phyloP scores from a whole-genome alignment of 1,140 invertebrate species.

The Neuroterus valhalla region DNA sequence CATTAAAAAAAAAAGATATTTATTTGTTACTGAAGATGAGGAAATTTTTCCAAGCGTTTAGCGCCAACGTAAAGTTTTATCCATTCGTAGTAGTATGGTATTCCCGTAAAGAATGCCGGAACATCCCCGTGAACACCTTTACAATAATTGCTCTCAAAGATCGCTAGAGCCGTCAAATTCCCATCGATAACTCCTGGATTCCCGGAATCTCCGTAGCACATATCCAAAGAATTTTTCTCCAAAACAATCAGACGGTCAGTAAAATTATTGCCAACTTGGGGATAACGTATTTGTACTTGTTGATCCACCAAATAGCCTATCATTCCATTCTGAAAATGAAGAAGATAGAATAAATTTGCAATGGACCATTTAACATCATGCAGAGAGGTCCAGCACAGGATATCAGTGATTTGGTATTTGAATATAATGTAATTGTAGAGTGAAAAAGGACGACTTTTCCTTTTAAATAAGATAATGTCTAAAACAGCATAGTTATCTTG shows the following conservation, averaged over 20 bases:
- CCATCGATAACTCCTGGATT: conserved; percentile 3
- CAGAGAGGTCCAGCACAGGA: too few species aligned
- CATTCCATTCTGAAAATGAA: neutral
- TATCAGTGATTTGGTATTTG: too few species aligned
- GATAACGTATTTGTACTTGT: neutral
- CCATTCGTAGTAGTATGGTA: conserved; percentile 5
- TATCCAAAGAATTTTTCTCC: neutral
- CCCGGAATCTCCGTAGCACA: neutral
- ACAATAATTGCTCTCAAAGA: neutral
- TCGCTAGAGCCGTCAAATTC: neutral
- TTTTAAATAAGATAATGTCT: too few species aligned
- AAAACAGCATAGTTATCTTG: too few species aligned
- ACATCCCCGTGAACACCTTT: too few species aligned
- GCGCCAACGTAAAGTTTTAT: conserved; percentile 9
- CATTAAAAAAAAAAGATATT: neutral
- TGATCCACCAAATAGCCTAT: neutral
- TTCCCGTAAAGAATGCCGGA: neutral
- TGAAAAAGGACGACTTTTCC: too few species aligned
- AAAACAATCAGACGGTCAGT: neutral
- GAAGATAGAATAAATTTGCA: too few species aligned
- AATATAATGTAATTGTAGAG: too few species aligned
- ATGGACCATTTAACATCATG: too few species aligned
- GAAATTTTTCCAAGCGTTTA: neutral
- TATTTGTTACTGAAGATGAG: neutral
- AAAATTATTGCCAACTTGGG: neutral